phyloP scores from a whole-genome alignment of 2,113 vertebrate genomes.

The Otus sunia region DNA sequence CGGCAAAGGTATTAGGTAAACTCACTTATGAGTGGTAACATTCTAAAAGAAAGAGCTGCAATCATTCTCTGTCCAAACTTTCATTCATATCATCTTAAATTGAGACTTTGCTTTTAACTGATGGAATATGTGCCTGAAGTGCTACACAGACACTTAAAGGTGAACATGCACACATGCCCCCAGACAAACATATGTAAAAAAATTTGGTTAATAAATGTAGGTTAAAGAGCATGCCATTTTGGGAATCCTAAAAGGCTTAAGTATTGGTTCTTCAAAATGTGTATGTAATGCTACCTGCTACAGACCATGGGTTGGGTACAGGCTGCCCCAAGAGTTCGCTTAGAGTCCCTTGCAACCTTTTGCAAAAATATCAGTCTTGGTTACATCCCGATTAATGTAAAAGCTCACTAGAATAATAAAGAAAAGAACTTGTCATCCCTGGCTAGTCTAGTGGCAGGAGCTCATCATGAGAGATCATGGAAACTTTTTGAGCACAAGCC shows the following conservation, averaged over 20 bases:
- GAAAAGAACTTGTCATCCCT: not conserved
- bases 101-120: not conserved
- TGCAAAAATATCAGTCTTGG: not conserved
- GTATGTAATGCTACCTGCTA: not conserved
- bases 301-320: rapidly evolving
- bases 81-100: not conserved
- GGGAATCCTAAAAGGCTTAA: not conserved
- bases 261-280: not conserved
- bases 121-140: not conserved
- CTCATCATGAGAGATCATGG: not conserved
- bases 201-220: not conserved
- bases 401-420: not conserved
- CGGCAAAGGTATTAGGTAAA: not conserved
- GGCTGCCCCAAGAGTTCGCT: not conserved
- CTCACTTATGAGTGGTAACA: not conserved
- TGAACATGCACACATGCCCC: not conserved
- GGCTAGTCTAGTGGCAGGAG: not conserved
- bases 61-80: not conserved
- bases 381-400: not conserved
- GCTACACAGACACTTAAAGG: not conserved
- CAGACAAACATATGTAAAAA: not conserved
- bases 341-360: not conserved
- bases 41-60: not conserved
- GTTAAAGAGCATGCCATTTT: not conserved
- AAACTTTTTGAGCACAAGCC: not conserved